These are phyloP conservation scores for Rhinoraja longicauda DNA, from an alignment of 2,797 vertebrate species.

Conservation along the genomic window DNA sequence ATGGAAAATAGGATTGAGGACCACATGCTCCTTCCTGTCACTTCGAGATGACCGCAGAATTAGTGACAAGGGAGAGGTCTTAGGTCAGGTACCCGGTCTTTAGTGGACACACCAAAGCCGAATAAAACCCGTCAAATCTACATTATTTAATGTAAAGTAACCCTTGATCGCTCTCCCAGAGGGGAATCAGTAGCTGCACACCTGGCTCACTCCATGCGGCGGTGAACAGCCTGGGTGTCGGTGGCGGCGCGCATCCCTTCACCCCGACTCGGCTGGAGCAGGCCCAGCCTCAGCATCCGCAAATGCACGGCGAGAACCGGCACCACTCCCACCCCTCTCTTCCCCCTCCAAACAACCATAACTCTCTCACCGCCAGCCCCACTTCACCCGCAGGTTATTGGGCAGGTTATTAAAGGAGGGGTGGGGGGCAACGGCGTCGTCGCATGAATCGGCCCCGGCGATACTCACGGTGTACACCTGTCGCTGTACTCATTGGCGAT, in stretches of 20 bases:
- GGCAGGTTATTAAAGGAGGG: too few species aligned
- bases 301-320: background rate
- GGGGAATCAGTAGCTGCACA: background rate
- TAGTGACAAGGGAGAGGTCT: background rate
- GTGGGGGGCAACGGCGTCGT: too few species aligned
- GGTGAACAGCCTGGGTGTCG: background rate
- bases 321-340: background rate
- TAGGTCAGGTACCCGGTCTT: too few species aligned
- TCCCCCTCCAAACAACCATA: too few species aligned
- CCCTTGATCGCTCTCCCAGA: too few species aligned
- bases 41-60: background rate
- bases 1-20: background rate
- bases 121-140: too few species aligned
- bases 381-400: background rate
- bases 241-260: background rate
- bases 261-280: background rate
- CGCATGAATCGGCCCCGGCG: background rate
- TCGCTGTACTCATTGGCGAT: slow-evolving; percentile 93
- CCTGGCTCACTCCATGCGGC: background rate
- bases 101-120: background rate
- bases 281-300: background rate
- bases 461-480: slow-evolving; percentile 91
- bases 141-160: too few species aligned
- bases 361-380: background rate
- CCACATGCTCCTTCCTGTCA: background rate